Percentiles rank a stretch among this genome's conserved stretches.
Evolutionary conservation across 2,888 invertebrate species (phyloP).

Genomic region (Trichogramma dendrolimi): DNA sequence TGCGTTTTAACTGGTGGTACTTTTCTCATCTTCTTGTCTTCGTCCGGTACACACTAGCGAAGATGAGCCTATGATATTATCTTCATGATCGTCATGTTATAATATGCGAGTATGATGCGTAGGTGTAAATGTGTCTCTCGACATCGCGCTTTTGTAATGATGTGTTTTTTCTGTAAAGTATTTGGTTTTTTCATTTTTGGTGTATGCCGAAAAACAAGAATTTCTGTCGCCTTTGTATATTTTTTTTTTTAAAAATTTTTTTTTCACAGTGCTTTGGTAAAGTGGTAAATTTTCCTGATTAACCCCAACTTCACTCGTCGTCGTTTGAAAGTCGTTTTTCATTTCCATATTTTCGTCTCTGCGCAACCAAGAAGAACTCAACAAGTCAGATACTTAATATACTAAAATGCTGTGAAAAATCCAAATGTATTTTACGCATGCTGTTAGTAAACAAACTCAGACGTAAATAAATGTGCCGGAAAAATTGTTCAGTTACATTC

Average conservation of each 20-base stretch:
- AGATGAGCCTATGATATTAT: too few species aligned
- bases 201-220: slow-evolving; percentile 47
- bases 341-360: slow-evolving; percentile 42
- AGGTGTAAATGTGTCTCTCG: slow-evolving; percentile 22
- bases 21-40: slow-evolving; percentile 14
- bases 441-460: slow-evolving; percentile 39
- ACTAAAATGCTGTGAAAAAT: too few species aligned
- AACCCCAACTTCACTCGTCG: slow-evolving; percentile 32
- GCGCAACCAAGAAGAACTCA: slow-evolving; percentile 46
- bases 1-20: slow-evolving; percentile 6
- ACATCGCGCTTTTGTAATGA: slow-evolving; percentile 18
- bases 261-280: slow-evolving; percentile 18
- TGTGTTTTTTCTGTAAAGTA: slow-evolving; percentile 28
- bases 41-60: neutral
- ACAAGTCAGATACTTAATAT: slow-evolving; percentile 20
- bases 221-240: slow-evolving; percentile 35
- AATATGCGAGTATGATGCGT: slow-evolving; percentile 4
- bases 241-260: neutral
- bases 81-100: too few species aligned
- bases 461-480: slow-evolving; percentile 42
- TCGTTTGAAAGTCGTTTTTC: slow-evolving; percentile 28
- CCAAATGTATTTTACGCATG: neutral
- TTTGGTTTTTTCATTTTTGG: slow-evolving; percentile 35
- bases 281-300: slow-evolving; percentile 22
- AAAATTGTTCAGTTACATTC: slow-evolving; percentile 38